phyloP scores from a whole-genome alignment of 2,113 vertebrate genomes.

The Bolborhynchus lineola region DNA sequence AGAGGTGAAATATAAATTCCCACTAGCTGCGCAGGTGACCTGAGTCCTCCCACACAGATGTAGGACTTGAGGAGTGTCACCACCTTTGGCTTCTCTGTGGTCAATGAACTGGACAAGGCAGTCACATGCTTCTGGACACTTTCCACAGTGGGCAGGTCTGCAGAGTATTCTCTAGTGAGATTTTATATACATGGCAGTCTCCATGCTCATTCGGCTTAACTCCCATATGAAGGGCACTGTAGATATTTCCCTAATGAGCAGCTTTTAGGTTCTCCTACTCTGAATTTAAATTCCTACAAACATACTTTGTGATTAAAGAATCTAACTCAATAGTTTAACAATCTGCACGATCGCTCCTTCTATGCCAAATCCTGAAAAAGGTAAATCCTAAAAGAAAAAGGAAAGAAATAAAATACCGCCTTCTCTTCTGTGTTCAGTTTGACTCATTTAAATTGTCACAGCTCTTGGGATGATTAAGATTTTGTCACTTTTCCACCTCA shows the following conservation, averaged over 20 bases:
- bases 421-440: not conserved
- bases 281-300: not conserved
- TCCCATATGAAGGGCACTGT: not conserved
- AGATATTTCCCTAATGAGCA: not conserved
- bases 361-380: not conserved
- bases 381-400: not conserved
- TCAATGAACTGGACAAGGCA: not conserved
- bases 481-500: conserved; percentile 36
- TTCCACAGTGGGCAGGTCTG: not conserved
- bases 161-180: not conserved
- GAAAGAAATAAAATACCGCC: not conserved
- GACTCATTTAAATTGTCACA: not conserved
- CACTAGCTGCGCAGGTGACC: rapidly evolving
- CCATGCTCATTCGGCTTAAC: not conserved
- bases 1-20: not conserved
- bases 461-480: conserved; percentile 28
- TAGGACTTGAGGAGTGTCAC: not conserved
- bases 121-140: rapidly evolving
- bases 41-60: not conserved
- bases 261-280: not conserved
- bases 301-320: not conserved
- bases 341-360: not conserved
- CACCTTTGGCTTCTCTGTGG: rapidly evolving
- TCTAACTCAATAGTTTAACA: not conserved
- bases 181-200: not conserved